Conservation (phyloP, 2,888 invertebrate genomes). For the Gerris lacustris region DNA sequence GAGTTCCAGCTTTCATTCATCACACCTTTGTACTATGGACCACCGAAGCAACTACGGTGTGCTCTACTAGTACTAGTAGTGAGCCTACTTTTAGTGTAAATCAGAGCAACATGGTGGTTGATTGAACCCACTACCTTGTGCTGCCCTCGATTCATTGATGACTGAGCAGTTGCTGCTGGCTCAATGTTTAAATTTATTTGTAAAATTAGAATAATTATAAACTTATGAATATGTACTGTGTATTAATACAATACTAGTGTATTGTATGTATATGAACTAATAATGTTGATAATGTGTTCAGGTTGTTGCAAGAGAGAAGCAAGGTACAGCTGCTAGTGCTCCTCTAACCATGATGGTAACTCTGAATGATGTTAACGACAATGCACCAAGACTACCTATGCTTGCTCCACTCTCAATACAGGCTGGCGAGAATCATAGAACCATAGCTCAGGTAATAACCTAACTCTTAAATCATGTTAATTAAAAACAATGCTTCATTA, state of each 20-base stretch:
- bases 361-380: constrained; percentile 73
- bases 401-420: constrained; percentile 69
- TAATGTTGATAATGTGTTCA: constrained; percentile 29
- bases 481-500: neutral
- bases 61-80: no score
- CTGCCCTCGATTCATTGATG: no score
- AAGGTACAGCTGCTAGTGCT: constrained; percentile 65
- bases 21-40: no score
- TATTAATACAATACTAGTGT: no score
- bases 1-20: no score
- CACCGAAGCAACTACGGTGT: no score
- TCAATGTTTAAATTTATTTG: constrained; percentile 4
- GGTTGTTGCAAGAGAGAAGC: constrained; percentile 72
- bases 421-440: constrained; percentile 56
- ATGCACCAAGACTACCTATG: constrained; percentile 67
- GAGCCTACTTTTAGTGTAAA: no score
- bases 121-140: no score
- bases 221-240: neutral
- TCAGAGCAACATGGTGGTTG: no score
- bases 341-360: constrained; percentile 66
- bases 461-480: neutral
- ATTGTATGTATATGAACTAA: no score
- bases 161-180: no score
- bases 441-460: constrained; percentile 50
- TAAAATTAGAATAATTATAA: constrained; percentile 1